Conservation (phyloP, 2,113 vertebrate species). For the Oryzias curvinotus region DNA sequence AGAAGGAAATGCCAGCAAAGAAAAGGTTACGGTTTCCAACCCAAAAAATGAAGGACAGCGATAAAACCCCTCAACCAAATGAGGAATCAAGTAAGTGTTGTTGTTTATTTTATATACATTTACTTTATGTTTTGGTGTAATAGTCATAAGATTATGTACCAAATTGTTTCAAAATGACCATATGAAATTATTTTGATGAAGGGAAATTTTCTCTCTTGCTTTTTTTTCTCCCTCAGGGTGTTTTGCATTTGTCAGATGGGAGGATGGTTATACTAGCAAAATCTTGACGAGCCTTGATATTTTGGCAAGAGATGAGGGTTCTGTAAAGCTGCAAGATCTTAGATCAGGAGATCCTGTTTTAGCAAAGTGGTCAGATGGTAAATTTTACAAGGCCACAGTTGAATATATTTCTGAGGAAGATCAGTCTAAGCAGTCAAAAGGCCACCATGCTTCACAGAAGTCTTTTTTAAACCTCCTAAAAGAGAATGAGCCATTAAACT, state of each 20-base stretch:
- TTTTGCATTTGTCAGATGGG: slow-evolving; percentile 1
- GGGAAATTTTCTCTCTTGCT: background rate
- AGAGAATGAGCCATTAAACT: background rate
- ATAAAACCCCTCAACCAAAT: no score
- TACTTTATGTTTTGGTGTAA: no score
- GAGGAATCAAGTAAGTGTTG: no score
- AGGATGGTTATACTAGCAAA: background rate
- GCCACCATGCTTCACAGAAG: background rate
- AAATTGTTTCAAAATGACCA: no score
- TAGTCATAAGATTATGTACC: no score
- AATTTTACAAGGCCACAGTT: background rate
- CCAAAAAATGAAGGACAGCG: no score
- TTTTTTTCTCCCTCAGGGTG: background rate
- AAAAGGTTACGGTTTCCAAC: no score
- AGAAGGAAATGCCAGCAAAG: no score
- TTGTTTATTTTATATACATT: no score
- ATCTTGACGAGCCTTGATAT: background rate
- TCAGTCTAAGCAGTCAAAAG: background rate
- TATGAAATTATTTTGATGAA: no score
- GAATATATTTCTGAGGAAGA: background rate
- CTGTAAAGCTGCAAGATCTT: background rate
- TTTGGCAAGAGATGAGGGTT: background rate
- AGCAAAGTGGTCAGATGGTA: background rate
- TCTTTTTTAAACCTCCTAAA: background rate
- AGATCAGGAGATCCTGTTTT: background rate